Evolutionary conservation across 2,888 invertebrate genomes (phyloP).

Genomic region (Lydus trimaculatus): DNA sequence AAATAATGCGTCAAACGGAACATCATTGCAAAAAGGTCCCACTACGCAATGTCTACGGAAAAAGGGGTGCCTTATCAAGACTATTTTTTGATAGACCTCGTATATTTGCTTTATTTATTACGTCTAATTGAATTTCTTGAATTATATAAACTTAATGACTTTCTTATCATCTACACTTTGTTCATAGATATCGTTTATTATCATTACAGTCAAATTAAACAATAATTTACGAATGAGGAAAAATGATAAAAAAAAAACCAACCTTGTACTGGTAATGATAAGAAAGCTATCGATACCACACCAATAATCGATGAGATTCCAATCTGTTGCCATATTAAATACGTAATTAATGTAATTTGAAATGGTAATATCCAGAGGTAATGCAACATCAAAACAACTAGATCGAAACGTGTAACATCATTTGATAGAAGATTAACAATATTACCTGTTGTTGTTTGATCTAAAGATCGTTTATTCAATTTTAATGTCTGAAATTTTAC

Average conservation of each 20-base stretch:
- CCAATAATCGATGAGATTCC: constrained; percentile 68
- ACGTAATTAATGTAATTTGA: constrained; percentile 69
- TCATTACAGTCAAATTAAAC: too few species aligned
- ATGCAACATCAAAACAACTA: constrained; percentile 72
- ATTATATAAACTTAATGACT: too few species aligned
- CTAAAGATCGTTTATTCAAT: constrained; percentile 73
- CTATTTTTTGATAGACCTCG: too few species aligned
- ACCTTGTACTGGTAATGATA: constrained; percentile 64
- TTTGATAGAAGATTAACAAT: constrained; percentile 85
- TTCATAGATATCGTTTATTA: too few species aligned
- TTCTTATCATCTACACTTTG: too few species aligned
- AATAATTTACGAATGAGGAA: too few species aligned
- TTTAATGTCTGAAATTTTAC: constrained; percentile 62
- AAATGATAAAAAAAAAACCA: not conserved
- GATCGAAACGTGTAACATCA: constrained; percentile 83
- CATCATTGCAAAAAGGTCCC: too few species aligned
- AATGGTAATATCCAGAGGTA: constrained; percentile 83
- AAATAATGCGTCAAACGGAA: too few species aligned
- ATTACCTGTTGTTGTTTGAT: constrained; percentile 82
- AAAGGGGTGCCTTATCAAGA: too few species aligned
- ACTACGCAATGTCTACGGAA: too few species aligned
- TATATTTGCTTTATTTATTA: too few species aligned
- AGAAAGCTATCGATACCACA: constrained; percentile 64
- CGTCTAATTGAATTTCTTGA: too few species aligned
- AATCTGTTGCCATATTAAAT: constrained; percentile 65